Conservation (phyloP, 1,140 invertebrate genomes). For the Drosophila littoralis region DNA sequence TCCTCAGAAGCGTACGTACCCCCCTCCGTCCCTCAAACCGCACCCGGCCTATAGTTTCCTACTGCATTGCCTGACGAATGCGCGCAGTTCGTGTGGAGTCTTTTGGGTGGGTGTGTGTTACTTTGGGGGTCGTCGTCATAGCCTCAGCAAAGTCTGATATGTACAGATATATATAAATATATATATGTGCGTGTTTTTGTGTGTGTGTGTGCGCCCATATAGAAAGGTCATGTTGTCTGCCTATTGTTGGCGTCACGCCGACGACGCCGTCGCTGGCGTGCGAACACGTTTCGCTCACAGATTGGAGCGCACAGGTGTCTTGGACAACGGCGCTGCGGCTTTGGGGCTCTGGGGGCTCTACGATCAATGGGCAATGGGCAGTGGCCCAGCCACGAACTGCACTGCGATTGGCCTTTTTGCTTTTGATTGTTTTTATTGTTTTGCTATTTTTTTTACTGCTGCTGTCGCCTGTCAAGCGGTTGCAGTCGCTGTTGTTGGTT, state of each 20-base stretch:
- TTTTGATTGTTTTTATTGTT: not conserved
- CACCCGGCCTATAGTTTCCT: slow-evolving; percentile 16
- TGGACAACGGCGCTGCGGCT: not conserved
- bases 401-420: slow-evolving; percentile 56
- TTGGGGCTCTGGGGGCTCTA: slow-evolving; percentile 7
- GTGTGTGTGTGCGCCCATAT: slow-evolving; percentile 29
- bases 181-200: slow-evolving; percentile 17
- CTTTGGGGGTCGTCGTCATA: slow-evolving; percentile 35
- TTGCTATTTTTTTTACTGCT: slow-evolving; percentile 19
- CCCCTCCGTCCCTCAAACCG: not conserved
- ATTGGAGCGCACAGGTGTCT: slow-evolving; percentile 74
- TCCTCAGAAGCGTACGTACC: slow-evolving; percentile 1
- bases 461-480: slow-evolving; percentile 35
- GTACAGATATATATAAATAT: slow-evolving; percentile 8
- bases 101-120: slow-evolving; percentile 40
- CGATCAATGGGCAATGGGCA: slow-evolving; percentile 42
- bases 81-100: slow-evolving; percentile 10
- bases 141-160: slow-evolving; percentile 38
- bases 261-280: slow-evolving; percentile 49
- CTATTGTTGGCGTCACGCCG: slow-evolving; percentile 71
- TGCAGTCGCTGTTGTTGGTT: slow-evolving; percentile 22
- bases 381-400: slow-evolving; percentile 40
- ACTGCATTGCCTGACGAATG: slow-evolving; percentile 51
- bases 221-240: slow-evolving; percentile 71
- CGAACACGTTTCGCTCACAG: slow-evolving; percentile 69